Evolutionary conservation across 2,888 invertebrate species (phyloP).

Genomic region (Drosophila lacicola): DNA sequence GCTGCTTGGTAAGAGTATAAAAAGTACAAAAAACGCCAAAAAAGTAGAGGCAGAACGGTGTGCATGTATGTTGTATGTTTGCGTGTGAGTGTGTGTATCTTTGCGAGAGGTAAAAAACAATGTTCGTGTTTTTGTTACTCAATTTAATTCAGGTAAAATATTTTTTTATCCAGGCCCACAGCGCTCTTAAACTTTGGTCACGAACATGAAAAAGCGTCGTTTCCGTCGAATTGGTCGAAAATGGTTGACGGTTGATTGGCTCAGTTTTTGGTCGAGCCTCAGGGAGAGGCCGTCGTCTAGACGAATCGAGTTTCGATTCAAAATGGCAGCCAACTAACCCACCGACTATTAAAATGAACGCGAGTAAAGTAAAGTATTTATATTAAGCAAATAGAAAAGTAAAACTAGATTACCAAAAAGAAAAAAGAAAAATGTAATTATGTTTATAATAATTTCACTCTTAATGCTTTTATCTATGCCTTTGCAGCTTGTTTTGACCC

Average conservation of each 20-base stretch:
- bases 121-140: conserved; percentile 80
- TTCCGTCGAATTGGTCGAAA: conserved; percentile 76
- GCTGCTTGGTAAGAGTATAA: conserved; percentile 19
- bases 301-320: conserved; percentile 51
- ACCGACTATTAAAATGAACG: conserved; percentile 18
- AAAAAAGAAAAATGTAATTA: conserved; percentile 34
- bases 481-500: conserved; percentile 56
- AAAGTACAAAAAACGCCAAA: conserved; percentile 31
- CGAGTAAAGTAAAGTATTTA: conserved; percentile 9
- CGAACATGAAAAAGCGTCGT: conserved; percentile 76
- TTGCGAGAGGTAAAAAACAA: conserved; percentile 53
- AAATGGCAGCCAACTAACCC: conserved; percentile 63
- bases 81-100: conserved; percentile 13
- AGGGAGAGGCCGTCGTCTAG: conserved; percentile 48
- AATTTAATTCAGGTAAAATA: conserved; percentile 83
- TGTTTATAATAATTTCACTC: conserved; percentile 41
- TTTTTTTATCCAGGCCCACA: conserved; percentile 49
- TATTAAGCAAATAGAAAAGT: conserved; percentile 27
- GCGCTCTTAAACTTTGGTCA: conserved; percentile 71
- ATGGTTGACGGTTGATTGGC: conserved; percentile 79
- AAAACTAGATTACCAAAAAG: conserved; percentile 28
- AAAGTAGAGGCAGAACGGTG: conserved; percentile 8
- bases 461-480: conserved; percentile 59
- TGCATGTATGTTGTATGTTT: conserved; percentile 8
- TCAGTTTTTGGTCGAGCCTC: conserved; percentile 55